These are phyloP conservation scores for Vulpes lagopus DNA, from an alignment of 2,113 vertebrate genomes.

Conservation along the genomic window DNA sequence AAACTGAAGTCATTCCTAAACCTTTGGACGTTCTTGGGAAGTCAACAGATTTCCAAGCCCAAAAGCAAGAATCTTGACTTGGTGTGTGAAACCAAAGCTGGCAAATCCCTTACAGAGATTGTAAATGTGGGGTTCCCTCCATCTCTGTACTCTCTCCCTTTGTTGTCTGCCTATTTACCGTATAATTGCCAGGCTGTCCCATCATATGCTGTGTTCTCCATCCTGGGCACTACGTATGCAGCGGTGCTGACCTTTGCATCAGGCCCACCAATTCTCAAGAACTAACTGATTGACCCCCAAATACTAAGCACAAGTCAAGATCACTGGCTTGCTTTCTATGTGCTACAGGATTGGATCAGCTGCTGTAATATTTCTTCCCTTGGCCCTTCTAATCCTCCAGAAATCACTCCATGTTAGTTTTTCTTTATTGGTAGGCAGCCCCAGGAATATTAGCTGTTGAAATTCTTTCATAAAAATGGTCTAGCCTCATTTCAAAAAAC, in stretches of 20 bases:
- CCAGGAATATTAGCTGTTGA: background rate
- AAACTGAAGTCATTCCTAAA: background rate
- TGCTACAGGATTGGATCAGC: background rate
- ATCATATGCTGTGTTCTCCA: background rate
- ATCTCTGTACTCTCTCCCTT: background rate
- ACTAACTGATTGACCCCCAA: background rate
- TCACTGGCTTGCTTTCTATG: background rate
- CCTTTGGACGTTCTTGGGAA: background rate
- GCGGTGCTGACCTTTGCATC: background rate
- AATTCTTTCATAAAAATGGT: background rate
- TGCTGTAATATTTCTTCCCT: background rate
- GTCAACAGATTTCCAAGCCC: background rate
- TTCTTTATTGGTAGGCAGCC: background rate
- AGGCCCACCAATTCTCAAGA: background rate
- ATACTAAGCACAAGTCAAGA: background rate
- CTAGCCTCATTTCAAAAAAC: slow-evolving; percentile 32
- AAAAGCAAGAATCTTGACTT: background rate
- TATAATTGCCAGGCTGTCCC: background rate
- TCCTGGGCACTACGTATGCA: accelerated
- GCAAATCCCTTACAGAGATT: background rate
- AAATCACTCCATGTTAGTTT: background rate
- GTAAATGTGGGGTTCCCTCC: background rate
- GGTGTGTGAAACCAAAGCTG: background rate
- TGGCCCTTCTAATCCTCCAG: background rate
- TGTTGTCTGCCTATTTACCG: background rate